Conservation (phyloP, 1,140 invertebrate genomes). For the Hyles euphorbiae region DNA sequence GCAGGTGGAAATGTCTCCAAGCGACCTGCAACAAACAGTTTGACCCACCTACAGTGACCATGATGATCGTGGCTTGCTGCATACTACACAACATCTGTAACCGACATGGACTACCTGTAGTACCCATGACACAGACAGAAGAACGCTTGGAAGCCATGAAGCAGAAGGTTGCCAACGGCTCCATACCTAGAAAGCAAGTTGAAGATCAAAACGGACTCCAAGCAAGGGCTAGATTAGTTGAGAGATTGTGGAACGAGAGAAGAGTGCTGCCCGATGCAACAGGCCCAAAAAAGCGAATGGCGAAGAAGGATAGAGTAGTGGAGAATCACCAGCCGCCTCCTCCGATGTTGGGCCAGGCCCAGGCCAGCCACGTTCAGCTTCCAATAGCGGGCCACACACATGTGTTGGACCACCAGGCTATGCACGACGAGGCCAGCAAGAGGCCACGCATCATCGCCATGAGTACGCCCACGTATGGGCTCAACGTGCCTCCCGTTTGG, state of each 20-base stretch:
- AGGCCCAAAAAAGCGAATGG: conserved; percentile 41
- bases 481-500: conserved; percentile 46
- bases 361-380: conserved; percentile 5
- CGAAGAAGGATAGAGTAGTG: conserved; percentile 44
- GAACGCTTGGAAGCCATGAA: conserved; percentile 62
- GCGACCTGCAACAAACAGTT: conserved; percentile 57
- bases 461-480: conserved; percentile 39
- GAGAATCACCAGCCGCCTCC: conserved; percentile 24
- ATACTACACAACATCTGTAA: conserved; percentile 58
- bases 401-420: conserved; percentile 8
- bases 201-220: conserved; percentile 41
- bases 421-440: conserved; percentile 45
- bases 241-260: conserved; percentile 56
- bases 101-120: conserved; percentile 28
- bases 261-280: conserved; percentile 32
- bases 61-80: conserved; percentile 57
- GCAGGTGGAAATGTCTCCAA: conserved; percentile 60
- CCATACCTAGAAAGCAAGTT: conserved; percentile 42
- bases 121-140: conserved; percentile 50
- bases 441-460: conserved; percentile 34
- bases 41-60: conserved; percentile 45
- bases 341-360: conserved; percentile 18
- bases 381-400: conserved; percentile 2
- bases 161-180: conserved; percentile 55
- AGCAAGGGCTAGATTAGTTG: conserved; percentile 35